Percentiles rank a stretch among this genome's conserved stretches.
Evolutionary conservation across 1,140 invertebrate species (phyloP).

Genomic region (Papilio machaon): DNA sequence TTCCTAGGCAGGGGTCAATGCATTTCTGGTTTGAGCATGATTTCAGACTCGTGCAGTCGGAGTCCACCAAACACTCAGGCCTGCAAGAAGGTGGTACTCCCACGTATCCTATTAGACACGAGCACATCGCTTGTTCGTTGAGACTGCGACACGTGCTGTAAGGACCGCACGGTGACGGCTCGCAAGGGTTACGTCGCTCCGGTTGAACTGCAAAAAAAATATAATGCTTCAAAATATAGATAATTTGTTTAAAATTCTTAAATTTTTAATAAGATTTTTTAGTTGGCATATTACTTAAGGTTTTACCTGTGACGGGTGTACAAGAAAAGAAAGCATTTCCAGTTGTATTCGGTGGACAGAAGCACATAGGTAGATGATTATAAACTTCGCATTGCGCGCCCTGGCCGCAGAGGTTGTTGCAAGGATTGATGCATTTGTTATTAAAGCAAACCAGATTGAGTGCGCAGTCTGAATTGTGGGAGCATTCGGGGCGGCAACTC

Average conservation of each 20-base stretch:
- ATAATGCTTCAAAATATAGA: neutral
- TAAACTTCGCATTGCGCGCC: constrained; percentile 84
- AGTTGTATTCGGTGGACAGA: constrained; percentile 82
- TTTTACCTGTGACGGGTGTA: constrained; percentile 66
- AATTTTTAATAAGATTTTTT: neutral
- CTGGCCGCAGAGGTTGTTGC: constrained; percentile 87
- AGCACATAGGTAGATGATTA: constrained; percentile 86
- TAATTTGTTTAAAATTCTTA: neutral
- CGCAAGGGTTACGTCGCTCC: constrained; percentile 80
- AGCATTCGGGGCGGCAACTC: constrained; percentile 87
- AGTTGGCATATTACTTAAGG: neutral
- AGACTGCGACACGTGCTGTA: constrained; percentile 87
- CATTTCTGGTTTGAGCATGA: constrained; percentile 94
- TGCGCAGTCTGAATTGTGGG: constrained; percentile 90
- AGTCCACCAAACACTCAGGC: constrained; percentile 87
- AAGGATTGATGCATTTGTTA: constrained; percentile 91
- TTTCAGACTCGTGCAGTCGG: constrained; percentile 89
- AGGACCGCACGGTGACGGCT: constrained; percentile 84
- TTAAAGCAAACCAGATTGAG: constrained; percentile 91
- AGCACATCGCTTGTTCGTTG: constrained; percentile 85
- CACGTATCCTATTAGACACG: constrained; percentile 86
- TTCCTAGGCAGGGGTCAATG: constrained; percentile 88
- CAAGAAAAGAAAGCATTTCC: constrained; percentile 85
- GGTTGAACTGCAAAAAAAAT: constrained; percentile 55
- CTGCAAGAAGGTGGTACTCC: constrained; percentile 89